phyloP scores from a whole-genome alignment of 2,888 invertebrate genomes.

The Teleogryllus oceanicus region DNA sequence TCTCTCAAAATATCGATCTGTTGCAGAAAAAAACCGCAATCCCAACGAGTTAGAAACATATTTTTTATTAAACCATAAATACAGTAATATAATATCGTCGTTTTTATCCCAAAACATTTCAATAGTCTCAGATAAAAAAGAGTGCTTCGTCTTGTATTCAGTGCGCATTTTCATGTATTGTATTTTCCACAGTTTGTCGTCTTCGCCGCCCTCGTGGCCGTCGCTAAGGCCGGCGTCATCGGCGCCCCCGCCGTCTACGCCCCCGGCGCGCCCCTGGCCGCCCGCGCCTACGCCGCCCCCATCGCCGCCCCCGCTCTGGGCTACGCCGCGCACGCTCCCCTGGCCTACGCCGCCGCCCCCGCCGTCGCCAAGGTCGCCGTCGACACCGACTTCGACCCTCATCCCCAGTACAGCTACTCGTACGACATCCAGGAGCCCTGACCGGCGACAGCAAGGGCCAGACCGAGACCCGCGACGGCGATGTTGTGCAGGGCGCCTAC shows the following conservation, averaged over 20 bases:
- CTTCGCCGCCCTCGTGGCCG: conserved; percentile 41
- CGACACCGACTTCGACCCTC: conserved; percentile 49
- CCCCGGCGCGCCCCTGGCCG: conserved; percentile 24
- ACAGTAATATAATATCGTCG: no score
- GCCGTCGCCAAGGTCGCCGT: conserved; percentile 38
- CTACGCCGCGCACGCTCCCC: conserved; percentile 26
- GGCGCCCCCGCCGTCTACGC: conserved; percentile 33
- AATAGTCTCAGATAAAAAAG: no score
- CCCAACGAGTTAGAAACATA: no score
- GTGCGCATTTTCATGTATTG: no score
- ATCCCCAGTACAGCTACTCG: conserved; percentile 56
- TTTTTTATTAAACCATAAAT: no score
- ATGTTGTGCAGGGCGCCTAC: conserved; percentile 56
- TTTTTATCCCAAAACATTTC: no score
- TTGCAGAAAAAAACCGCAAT: no score
- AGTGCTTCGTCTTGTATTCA: no score
- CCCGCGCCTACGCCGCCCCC: conserved; percentile 43
- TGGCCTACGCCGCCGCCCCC: conserved; percentile 36
- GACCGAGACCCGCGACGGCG: conserved; percentile 54
- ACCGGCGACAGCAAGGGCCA: conserved; percentile 58
- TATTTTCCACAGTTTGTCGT: conserved; percentile 38
- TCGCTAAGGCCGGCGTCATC: conserved; percentile 40
- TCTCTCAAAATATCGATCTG: no score
- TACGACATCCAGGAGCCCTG: conserved; percentile 55
- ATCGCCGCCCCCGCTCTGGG: conserved; percentile 34